Evolutionary conservation across 2,888 invertebrate genomes (phyloP).

Genomic region (Tridacna crocea): DNA sequence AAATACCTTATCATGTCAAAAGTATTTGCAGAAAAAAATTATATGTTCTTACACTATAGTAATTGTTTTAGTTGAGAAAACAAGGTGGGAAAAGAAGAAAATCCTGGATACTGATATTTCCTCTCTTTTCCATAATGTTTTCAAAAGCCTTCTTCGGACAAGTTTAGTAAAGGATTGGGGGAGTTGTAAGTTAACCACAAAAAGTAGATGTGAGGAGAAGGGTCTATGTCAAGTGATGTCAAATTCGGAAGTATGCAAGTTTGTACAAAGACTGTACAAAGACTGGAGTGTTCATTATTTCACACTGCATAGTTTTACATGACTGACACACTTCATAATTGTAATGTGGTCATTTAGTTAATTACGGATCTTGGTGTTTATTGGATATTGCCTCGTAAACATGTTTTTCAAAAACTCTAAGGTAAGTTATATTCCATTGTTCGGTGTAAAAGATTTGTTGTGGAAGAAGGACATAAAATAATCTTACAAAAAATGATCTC

Average conservation of each 20-base stretch:
- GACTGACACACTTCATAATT: background rate
- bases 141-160: no score
- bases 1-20: no score
- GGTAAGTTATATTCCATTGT: background rate
- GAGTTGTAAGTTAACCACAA: no score
- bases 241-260: background rate
- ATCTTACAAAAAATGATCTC: no score
- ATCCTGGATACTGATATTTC: background rate
- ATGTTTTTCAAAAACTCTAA: conserved; percentile 23
- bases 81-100: background rate
- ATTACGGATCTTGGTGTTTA: background rate
- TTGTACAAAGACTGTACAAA: background rate
- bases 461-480: no score
- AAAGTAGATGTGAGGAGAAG: background rate
- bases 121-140: no score
- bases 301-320: background rate
- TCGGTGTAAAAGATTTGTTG: no score
- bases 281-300: background rate
- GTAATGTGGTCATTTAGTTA: background rate
- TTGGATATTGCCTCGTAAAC: background rate
- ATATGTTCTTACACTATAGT: no score
- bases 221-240: background rate
- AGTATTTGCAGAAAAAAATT: no score
- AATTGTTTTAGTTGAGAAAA: background rate
- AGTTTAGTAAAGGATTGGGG: no score